Conservation (phyloP, 2,113 vertebrate genomes). For the Chionomys nivalis region DNA sequence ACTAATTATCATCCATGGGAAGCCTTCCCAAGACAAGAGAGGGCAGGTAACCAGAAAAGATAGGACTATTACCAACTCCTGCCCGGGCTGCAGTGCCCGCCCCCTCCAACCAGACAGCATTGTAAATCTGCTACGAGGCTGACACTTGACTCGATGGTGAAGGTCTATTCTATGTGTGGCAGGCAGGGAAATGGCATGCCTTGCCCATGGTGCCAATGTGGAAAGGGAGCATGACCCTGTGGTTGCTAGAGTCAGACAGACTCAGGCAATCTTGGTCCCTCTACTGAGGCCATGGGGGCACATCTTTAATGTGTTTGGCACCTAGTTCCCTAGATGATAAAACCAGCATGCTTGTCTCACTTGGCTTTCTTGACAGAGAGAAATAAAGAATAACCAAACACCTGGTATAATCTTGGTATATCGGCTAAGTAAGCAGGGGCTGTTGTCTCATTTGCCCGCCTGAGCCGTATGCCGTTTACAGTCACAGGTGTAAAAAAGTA, state of each 20-base stretch:
- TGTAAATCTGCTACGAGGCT: fast-evolving
- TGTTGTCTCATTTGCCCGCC: neutral
- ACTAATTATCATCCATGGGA: neutral
- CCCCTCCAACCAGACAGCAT: fast-evolving
- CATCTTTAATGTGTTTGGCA: neutral
- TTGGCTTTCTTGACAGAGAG: neutral
- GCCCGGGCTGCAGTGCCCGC: neutral
- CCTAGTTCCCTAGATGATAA: neutral
- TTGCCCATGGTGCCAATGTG: fast-evolving
- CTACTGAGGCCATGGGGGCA: fast-evolving
- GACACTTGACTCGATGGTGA: fast-evolving
- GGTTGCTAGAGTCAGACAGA: neutral
- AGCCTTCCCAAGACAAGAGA: neutral
- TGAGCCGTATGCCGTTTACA: neutral
- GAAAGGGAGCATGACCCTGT: no score
- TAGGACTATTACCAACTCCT: fast-evolving
- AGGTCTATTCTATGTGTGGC: neutral
- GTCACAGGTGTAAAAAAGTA: neutral
- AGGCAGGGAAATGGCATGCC: neutral
- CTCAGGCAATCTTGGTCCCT: neutral
- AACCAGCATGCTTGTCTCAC: no score
- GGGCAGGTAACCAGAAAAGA: neutral
- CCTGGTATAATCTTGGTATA: fast-evolving
- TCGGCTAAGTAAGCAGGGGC: neutral
- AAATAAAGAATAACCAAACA: neutral